Evolutionary conservation across 2,113 vertebrate species (phyloP).

Genomic region (human): DNA sequence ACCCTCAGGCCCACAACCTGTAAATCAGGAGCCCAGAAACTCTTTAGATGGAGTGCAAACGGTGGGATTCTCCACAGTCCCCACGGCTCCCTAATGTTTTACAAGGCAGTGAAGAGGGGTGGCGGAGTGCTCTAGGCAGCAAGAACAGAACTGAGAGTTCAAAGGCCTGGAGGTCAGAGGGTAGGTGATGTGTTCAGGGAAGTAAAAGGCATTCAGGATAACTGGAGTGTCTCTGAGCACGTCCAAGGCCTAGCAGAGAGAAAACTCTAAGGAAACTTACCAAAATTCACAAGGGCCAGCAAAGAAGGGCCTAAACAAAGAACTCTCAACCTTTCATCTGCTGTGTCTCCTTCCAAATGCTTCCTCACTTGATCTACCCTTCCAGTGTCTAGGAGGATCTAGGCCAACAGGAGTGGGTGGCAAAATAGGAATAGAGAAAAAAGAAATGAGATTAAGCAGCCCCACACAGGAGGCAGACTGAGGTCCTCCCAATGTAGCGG

Average conservation of each 20-base stretch:
- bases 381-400: background rate
- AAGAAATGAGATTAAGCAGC: slow-evolving; percentile 60
- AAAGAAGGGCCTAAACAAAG: background rate
- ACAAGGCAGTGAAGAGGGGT: background rate
- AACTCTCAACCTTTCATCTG: background rate
- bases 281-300: background rate
- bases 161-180: background rate
- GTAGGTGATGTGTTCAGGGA: background rate
- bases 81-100: background rate
- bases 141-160: background rate
- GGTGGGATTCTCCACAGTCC: background rate
- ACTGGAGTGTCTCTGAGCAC: background rate
- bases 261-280: background rate
- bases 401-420: slow-evolving; percentile 18
- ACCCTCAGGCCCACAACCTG: background rate
- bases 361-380: background rate
- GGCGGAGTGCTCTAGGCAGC: background rate
- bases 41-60: background rate
- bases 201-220: background rate
- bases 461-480: background rate
- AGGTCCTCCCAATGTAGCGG: background rate
- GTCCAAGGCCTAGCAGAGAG: background rate
- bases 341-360: background rate
- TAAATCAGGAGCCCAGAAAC: background rate
- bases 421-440: slow-evolving; percentile 72